A percentile compares a stretch with the other conserved stretches of the same genome.
Conservation (phyloP, 2,797 vertebrate genomes). For the Eptatretus atami region DNA sequence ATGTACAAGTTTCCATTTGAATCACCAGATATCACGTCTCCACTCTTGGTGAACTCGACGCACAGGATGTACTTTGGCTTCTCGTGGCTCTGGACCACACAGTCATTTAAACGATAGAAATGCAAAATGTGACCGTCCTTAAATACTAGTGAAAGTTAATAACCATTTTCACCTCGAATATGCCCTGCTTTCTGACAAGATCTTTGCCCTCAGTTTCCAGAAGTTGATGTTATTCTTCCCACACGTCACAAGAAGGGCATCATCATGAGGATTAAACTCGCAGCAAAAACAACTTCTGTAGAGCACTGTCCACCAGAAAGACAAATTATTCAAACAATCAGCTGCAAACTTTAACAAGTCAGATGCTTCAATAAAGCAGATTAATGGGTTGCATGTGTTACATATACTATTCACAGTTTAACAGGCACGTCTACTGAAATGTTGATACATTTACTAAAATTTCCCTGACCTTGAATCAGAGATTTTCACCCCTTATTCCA, state of each 20-base stretch:
- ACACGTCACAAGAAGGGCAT: conserved; percentile 43
- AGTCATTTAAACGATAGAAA: too few relatives aligned
- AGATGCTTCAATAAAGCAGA: too few relatives aligned
- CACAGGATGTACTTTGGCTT: conserved; percentile 79
- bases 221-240: conserved; percentile 75
- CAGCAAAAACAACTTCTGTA: conserved; percentile 45
- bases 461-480: conserved; percentile 35
- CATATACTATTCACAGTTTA: too few relatives aligned
- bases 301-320: conserved; percentile 25
- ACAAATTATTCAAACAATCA: background rate
- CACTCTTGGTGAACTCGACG: conserved; percentile 47
- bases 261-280: conserved; percentile 46
- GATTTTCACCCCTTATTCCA: conserved; percentile 30
- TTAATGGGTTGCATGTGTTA: too few relatives aligned
- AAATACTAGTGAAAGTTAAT: background rate
- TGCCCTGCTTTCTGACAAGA: conserved; percentile 56
- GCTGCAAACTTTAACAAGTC: too few relatives aligned
- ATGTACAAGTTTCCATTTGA: conserved; percentile 67
- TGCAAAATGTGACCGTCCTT: too few relatives aligned
- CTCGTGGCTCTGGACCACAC: conserved; percentile 40
- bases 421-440: too few relatives aligned
- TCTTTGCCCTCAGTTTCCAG: conserved; percentile 34
- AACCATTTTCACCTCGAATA: conserved; percentile 35
- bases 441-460: too few relatives aligned
- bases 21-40: conserved; percentile 52